These are phyloP conservation scores for Cynodonichthys magdalenae DNA, from an alignment of 2,797 vertebrate genomes.

Conservation along the genomic window DNA sequence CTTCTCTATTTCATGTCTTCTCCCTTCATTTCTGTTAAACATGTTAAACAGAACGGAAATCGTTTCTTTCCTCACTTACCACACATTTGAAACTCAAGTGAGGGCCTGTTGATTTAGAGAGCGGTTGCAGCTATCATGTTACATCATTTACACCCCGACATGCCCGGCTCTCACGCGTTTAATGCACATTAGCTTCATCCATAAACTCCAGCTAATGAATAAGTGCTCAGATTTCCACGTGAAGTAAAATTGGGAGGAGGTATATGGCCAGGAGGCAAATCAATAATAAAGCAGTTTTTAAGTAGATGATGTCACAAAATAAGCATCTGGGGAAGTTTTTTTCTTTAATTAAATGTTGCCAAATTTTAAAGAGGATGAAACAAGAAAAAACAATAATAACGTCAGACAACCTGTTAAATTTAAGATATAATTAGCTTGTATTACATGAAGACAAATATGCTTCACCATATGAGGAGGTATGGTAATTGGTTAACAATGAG, in stretches of 20 bases:
- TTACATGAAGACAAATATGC: constrained; percentile 3
- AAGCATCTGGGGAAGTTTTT: not conserved
- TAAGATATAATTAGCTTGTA: constrained; percentile 16
- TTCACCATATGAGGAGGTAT: constrained; percentile 13
- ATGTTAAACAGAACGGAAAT: not conserved
- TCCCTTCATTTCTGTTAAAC: not conserved
- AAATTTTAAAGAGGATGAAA: not conserved
- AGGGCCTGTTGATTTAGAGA: constrained; percentile 25
- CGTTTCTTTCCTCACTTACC: not conserved
- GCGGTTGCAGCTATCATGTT: constrained; percentile 40
- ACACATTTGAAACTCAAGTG: constrained; percentile 15
- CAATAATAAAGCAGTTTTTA: constrained; percentile 17
- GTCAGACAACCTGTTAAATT: constrained; percentile 3
- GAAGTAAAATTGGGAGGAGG: constrained; percentile 20
- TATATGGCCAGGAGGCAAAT: constrained; percentile 29
- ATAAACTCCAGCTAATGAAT: constrained; percentile 9
- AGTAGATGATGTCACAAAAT: not conserved
- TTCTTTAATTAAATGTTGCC: not conserved
- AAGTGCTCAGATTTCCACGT: constrained; percentile 28
- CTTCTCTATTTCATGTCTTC: not conserved
- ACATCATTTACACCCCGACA: constrained; percentile 35
- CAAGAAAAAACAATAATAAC: not conserved
- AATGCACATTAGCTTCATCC: constrained; percentile 7
- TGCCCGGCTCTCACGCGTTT: constrained; percentile 11
- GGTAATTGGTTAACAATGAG: constrained; percentile 38